Evolutionary conservation across 1,140 invertebrate genomes (phyloP).

Genomic region (Bacillus rossius): DNA sequence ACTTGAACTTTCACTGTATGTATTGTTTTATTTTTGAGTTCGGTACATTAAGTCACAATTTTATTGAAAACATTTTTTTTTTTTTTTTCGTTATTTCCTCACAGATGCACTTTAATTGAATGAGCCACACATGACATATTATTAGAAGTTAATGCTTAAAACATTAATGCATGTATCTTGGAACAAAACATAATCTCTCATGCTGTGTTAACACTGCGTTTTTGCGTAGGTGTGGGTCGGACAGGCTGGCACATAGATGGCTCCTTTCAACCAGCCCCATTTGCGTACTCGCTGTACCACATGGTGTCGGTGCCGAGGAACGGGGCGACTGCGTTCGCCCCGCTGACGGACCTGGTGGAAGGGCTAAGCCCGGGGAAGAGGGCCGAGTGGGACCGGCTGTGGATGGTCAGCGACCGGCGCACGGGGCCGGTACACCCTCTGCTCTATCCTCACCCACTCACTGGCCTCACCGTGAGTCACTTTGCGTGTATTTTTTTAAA

Average conservation of each 20-base stretch:
- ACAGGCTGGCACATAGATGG: constrained; percentile 51
- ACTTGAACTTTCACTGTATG: too few relatives aligned
- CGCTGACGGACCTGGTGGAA: constrained; percentile 42
- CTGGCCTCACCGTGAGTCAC: constrained; percentile 24
- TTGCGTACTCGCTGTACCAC: constrained; percentile 43
- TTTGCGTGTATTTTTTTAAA: neutral
- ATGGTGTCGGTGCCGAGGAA: constrained; percentile 41
- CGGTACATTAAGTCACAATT: too few relatives aligned
- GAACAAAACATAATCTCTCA: too few relatives aligned
- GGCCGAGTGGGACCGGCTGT: constrained; percentile 40
- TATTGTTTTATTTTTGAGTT: too few relatives aligned
- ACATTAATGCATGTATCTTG: too few relatives aligned
- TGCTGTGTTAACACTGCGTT: too few relatives aligned
- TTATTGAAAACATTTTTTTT: too few relatives aligned
- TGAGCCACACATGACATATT: too few relatives aligned
- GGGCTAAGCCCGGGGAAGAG: constrained; percentile 33
- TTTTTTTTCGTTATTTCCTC: too few relatives aligned
- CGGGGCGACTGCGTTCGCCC: constrained; percentile 43
- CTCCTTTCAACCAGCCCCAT: constrained; percentile 44
- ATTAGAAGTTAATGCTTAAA: too few relatives aligned
- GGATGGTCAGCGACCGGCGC: constrained; percentile 42
- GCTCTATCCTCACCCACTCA: constrained; percentile 38
- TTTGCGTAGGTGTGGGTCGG: constrained; percentile 39
- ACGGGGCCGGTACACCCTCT: constrained; percentile 40
- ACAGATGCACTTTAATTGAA: too few relatives aligned